phyloP scores from a whole-genome alignment of 37 sponge, comb jelly and placozoan species.

The Mnemiopsis leidyi region DNA sequence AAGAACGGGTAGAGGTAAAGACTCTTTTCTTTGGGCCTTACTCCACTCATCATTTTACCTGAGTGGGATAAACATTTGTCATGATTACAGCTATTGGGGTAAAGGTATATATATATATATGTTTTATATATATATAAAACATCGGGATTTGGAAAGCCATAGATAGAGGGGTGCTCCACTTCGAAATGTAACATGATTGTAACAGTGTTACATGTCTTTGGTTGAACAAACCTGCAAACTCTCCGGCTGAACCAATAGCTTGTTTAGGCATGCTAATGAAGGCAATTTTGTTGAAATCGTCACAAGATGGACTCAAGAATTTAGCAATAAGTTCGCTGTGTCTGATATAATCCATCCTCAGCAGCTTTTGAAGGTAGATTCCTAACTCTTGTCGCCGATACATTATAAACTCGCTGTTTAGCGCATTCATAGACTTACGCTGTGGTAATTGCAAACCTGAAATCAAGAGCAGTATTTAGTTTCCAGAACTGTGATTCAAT shows the following conservation, averaged over 20 bases:
- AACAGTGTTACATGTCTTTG: too few species aligned
- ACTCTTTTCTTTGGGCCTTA: constrained; percentile 17
- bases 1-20: constrained; percentile 22
- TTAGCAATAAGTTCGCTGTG: constrained; percentile 34
- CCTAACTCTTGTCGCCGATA: not conserved
- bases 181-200: too few species aligned
- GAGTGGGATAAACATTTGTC: too few species aligned
- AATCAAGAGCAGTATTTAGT: too few species aligned
- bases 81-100: not conserved
- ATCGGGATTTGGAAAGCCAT: too few species aligned
- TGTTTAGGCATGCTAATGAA: constrained; percentile 38
- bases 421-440: constrained; percentile 13
- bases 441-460: constrained; percentile 13
- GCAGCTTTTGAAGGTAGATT: constrained; percentile 3
- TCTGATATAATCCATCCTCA: not conserved
- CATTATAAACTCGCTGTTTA: constrained; percentile 39
- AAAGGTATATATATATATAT: too few species aligned
- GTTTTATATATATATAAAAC: too few species aligned
- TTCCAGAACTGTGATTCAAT: too few species aligned
- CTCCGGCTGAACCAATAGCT: constrained; percentile 29
- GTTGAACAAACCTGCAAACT: not conserved
- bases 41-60: constrained; percentile 53
- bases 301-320: constrained; percentile 35
- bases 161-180: too few species aligned
- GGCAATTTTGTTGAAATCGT: constrained; percentile 45